Evolutionary conservation across 2,797 vertebrate genomes (phyloP).

Genomic region (Muraenolepis orangiensis): DNA sequence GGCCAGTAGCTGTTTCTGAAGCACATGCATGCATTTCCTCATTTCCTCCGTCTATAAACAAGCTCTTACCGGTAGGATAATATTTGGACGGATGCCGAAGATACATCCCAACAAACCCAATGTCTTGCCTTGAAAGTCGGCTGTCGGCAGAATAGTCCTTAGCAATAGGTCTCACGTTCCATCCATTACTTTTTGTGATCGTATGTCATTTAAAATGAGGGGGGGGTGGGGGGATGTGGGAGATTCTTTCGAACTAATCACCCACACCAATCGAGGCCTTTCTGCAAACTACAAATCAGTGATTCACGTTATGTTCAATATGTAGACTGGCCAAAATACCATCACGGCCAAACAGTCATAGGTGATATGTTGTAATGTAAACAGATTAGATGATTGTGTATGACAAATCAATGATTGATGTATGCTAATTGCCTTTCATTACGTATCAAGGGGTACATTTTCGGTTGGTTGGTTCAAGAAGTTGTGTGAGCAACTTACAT

Average conservation of each 20-base stretch:
- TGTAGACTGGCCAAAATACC: conserved; percentile 15
- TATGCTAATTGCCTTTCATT: conserved; percentile 55
- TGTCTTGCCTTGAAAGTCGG: conserved; percentile 29
- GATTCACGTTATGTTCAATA: conserved; percentile 33
- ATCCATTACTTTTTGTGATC: conserved; percentile 47
- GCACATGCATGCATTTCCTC: too few relatives aligned
- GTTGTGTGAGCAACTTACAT: background rate
- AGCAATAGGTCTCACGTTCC: conserved; percentile 32
- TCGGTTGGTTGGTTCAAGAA: background rate
- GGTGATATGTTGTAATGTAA: conserved; percentile 10
- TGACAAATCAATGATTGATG: conserved; percentile 61
- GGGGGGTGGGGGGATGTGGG: too few relatives aligned
- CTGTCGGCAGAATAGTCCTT: conserved; percentile 32
- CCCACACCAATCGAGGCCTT: conserved; percentile 11
- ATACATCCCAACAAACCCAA: conserved; percentile 33
- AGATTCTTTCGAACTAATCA: conserved; percentile 29
- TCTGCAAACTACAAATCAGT: conserved; percentile 22
- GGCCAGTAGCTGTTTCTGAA: too few relatives aligned
- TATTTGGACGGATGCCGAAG: conserved; percentile 28
- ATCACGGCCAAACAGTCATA: too few relatives aligned
- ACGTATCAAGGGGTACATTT: conserved; percentile 43
- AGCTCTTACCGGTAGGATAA: conserved; percentile 15
- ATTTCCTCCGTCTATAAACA: too few relatives aligned
- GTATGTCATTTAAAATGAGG: conserved; percentile 37
- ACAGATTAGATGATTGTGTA: conserved; percentile 68